Evolutionary conservation across 2,113 vertebrate species (phyloP), one percentile per base, ranked within the genome.

Genomic region (Heterotilapia buettikoferi): DNA sequence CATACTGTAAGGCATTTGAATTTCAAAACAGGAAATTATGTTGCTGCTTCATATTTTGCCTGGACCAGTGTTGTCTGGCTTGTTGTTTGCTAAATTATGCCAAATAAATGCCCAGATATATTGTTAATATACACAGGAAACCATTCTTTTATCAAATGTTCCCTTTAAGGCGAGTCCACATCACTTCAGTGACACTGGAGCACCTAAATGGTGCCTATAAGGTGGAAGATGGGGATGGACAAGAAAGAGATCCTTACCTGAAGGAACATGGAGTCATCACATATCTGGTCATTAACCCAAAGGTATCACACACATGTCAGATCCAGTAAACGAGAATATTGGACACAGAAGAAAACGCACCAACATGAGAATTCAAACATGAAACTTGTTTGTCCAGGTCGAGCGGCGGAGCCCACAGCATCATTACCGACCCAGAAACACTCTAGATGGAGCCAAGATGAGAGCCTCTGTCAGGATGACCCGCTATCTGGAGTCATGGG

Each of bases 381-480:
- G 12, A 78, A 52, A 29, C 16, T 9, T 79, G 2, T 88, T 63
- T 89, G 6, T 87, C 40, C 88, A 99, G 98, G 98, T 96, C 53
- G 98, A 99, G 82, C 97, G 96, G 6, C 91, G 97, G 85, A 99
- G 98, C 85, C 98, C 98, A 2, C 98, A 98, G 90, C 97, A 98
- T 88, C 96, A 98, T 92, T 98, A 97, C 91, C 96, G 98, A 81
- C 96, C 98, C 50, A 96, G 98, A 38, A 96, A 97, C 50, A 97
- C 97, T 2, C 83, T 97, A 0, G 96, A 99, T 0, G 98, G 98
- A 90, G 97, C 98, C 68, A 99, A 98, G 94, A 99, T 99, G 98
- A 97, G 98, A 93, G 98, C 98, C 1, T 99, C 98, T 0, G 98
- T 99, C 56, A 97, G 98, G 94, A 99, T 99, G 98, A 99, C 98